Evolutionary conservation across 2,797 vertebrate species (phyloP).

Genomic region (Etheostoma perlongum): DNA sequence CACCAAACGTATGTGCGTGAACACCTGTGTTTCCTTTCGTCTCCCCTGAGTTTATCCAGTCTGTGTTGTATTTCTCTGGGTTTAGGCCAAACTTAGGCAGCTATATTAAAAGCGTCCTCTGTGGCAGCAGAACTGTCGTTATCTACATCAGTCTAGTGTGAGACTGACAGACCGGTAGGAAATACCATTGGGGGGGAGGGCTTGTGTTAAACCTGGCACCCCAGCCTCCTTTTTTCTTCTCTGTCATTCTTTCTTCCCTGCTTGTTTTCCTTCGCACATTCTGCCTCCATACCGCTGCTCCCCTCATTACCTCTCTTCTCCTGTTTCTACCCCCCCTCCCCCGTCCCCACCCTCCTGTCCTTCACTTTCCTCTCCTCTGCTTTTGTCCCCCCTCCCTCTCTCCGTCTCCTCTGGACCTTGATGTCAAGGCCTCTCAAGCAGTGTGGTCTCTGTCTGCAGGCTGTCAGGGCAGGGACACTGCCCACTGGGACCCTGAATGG

Average conservation of each 20-base stretch:
- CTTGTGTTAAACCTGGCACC: constrained; percentile 35
- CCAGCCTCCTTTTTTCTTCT: constrained; percentile 39
- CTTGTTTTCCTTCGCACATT: constrained; percentile 61
- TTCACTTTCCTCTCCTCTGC: constrained; percentile 29
- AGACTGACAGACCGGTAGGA: constrained; percentile 45
- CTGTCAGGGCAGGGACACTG: constrained; percentile 82
- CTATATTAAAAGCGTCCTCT: constrained; percentile 39
- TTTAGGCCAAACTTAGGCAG: constrained; percentile 34
- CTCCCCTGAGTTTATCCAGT: constrained; percentile 22
- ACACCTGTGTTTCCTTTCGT: constrained; percentile 35
- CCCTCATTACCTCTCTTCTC: constrained; percentile 58
- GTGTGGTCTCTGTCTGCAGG: constrained; percentile 82
- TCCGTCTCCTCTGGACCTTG: constrained; percentile 66
- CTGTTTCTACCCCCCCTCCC: constrained; percentile 9
- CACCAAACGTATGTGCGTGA: constrained; percentile 6
- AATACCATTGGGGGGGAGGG: constrained; percentile 39
- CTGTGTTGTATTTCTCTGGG: constrained; percentile 32
- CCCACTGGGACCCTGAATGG: constrained; percentile 87
- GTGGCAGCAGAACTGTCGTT: constrained; percentile 51
- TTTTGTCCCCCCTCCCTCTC: not conserved
- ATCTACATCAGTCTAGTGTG: constrained; percentile 26
- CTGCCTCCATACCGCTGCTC: constrained; percentile 36
- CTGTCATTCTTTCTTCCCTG: constrained; percentile 43
- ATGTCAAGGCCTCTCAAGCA: constrained; percentile 83
- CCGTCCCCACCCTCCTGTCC: constrained; percentile 16